Evolutionary conservation across 1,140 invertebrate genomes (phyloP), one percentile per base, ranked within the genome.

Genomic region (Nymphalis io): DNA sequence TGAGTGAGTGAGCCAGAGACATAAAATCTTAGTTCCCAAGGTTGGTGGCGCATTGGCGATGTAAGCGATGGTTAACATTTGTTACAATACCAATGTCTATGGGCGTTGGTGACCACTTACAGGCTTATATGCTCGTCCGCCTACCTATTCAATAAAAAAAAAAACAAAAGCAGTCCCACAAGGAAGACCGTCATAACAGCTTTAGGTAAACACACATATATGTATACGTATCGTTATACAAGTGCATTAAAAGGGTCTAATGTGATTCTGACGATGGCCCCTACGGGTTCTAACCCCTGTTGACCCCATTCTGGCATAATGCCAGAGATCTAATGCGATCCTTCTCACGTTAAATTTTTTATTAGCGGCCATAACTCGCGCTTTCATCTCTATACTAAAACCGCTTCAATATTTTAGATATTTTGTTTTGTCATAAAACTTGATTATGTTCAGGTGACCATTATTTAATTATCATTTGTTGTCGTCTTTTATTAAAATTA

Each of bases 261-360:
- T 51, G 16, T 23, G 23, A 11, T 15, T 55, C 51, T 11, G 51
- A 13, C 23, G 21, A 15, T 18, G 48, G 20, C 6, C 51, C 51
- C 51, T 3, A 23, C 10, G 21, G 51, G 15, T 21, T 27, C 39
- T 46, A 40, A 66, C 63, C 53, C 62, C 63, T 23, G 12, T 10
- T 18, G 63, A 66, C 63, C 63, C 16, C 23, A 18, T 59, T 66
- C 55, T 27, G 21, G 39, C 5, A 21, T 53, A 60, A 42, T 46
- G 27, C 63, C 21, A 66, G 58, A 58, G 39, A 40, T 59, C 63
- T 58, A 66, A 66, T 55, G 39, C 21, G 63, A 66, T 66, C 63
- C 39, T 58, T 46, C 38, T 40, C 55, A 39, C 63, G 55, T 58
- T 66, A 66, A 66, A 58, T 66, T 66, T 66, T 66, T 66, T 65